Conservation (phyloP, 1,140 invertebrate genomes). For the Diachasma alloeum region DNA sequence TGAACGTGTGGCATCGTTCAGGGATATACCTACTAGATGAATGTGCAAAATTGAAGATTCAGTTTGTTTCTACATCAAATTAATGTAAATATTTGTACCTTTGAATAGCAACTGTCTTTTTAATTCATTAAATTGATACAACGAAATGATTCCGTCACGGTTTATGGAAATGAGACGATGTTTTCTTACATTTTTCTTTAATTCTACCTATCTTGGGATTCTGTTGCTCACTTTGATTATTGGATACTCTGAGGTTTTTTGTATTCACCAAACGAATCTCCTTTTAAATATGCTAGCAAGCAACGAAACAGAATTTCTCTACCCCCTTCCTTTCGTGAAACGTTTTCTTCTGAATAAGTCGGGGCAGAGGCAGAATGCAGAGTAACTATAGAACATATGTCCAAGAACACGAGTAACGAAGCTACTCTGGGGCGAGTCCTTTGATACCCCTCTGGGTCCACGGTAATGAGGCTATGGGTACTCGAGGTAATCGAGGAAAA, state of each 20-base stretch:
- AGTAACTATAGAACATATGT: not conserved
- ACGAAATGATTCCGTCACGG: too few species aligned
- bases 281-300: not conserved
- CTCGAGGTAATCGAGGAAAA: constrained; percentile 7
- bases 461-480: not conserved
- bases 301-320: not conserved
- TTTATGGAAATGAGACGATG: not conserved
- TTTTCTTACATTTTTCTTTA: not conserved
- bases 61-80: too few species aligned
- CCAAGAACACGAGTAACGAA: not conserved
- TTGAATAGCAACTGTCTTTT: too few species aligned
- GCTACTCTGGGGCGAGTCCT: not conserved
- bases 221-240: not conserved
- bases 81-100: too few species aligned
- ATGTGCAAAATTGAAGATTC: too few species aligned
- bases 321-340: not conserved
- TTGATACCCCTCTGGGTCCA: not conserved
- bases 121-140: too few species aligned
- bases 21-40: too few species aligned
- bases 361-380: not conserved
- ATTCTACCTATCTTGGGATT: not conserved
- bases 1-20: too few species aligned
- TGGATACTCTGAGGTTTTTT: not conserved
- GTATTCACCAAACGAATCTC: not conserved
- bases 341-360: not conserved